Evolutionary conservation across 2,888 invertebrate genomes (phyloP).

Genomic region (Cheilosia vulpina): DNA sequence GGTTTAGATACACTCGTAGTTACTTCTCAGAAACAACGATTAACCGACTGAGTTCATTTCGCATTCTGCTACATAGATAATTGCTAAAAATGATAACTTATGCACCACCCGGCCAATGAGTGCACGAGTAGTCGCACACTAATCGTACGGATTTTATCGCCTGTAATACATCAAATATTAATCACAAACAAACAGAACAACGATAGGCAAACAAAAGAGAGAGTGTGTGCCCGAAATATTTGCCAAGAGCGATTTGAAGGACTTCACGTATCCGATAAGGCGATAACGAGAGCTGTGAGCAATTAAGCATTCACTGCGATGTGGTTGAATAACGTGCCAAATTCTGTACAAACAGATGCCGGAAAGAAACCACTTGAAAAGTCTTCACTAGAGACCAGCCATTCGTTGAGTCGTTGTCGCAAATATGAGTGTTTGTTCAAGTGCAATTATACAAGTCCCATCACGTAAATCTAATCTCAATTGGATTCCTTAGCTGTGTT

Average conservation of each 20-base stretch:
- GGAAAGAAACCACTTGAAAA: neutral
- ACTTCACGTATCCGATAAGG: slow-evolving; percentile 42
- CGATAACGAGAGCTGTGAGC: slow-evolving; percentile 20
- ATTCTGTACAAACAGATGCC: slow-evolving; percentile 7
- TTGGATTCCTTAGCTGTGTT: slow-evolving; percentile 27
- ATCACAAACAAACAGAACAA: neutral
- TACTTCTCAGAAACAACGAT: no score
- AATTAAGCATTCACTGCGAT: neutral
- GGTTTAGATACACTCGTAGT: no score
- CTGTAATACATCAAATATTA: neutral
- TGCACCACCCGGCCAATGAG: no score
- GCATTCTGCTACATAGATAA: no score
- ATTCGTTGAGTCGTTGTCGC: neutral
- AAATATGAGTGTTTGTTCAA: slow-evolving; percentile 26
- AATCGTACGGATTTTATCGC: slow-evolving; percentile 10
- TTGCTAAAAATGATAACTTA: no score
- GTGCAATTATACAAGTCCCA: slow-evolving; percentile 20
- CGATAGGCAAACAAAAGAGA: slow-evolving; percentile 26
- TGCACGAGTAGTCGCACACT: neutral
- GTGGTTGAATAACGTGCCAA: slow-evolving; percentile 17
- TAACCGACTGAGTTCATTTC: no score
- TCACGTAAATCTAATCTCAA: slow-evolving; percentile 64
- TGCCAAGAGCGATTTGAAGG: slow-evolving; percentile 27
- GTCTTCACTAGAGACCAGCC: neutral
- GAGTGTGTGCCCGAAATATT: neutral